Percentiles rank a stretch among this genome's conserved stretches.
Evolutionary conservation across 2,113 vertebrate species (phyloP).

Genomic region (Calidris pugnax): DNA sequence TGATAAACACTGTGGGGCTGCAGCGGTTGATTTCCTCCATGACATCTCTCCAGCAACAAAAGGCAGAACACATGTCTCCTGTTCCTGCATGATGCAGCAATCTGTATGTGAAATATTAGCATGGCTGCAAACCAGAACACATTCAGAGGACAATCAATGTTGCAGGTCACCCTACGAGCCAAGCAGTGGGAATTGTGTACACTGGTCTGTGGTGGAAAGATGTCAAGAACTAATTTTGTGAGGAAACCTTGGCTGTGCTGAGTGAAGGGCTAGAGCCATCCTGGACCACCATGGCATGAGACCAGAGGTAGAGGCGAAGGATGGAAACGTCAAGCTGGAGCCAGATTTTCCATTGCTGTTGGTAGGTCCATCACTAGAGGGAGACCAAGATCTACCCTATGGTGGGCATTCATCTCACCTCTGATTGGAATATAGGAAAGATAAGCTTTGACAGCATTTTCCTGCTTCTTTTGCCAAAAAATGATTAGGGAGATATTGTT

Average conservation of each 20-base stretch:
- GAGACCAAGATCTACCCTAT: conserved; percentile 9
- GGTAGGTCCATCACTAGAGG: conserved; percentile 40
- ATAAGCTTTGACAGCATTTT: background rate
- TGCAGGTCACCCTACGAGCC: background rate
- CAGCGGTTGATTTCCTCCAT: background rate
- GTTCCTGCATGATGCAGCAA: background rate
- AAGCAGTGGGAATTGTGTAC: background rate
- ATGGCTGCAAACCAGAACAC: accelerated
- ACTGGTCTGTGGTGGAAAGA: background rate
- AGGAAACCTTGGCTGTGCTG: background rate
- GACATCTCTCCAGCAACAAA: background rate
- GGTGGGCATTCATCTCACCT: background rate
- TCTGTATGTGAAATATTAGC: background rate
- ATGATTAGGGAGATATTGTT: background rate
- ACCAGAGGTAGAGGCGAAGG: accelerated
- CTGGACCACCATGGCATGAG: background rate
- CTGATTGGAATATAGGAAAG: background rate
- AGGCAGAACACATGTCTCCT: background rate
- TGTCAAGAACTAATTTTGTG: background rate
- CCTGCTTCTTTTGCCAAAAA: background rate
- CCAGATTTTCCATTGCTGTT: background rate
- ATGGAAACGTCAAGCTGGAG: background rate
- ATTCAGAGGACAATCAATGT: background rate
- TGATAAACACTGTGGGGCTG: background rate
- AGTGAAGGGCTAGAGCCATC: background rate